Evolutionary conservation across 2,113 vertebrate species (phyloP).

Genomic region (Pedionomus torquatus): DNA sequence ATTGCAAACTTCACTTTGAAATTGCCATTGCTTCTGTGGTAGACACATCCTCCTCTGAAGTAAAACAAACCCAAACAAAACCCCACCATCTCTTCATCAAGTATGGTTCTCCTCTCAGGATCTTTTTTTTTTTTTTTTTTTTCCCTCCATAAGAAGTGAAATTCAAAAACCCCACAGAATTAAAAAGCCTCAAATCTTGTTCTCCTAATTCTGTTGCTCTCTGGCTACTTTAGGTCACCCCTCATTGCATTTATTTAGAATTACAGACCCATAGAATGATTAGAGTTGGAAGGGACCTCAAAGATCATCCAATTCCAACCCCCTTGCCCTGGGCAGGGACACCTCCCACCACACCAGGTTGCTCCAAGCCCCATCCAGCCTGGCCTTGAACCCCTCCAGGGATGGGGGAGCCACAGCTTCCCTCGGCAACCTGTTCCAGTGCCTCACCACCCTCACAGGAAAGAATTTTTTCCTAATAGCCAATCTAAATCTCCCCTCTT

Average conservation of each 20-base stretch:
- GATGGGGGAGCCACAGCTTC: no score
- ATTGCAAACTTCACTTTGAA: neutral
- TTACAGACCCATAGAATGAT: no score
- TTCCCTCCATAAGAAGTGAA: neutral
- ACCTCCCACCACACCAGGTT: no score
- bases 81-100: neutral
- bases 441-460: no score
- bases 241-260: neutral
- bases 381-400: no score
- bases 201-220: neutral
- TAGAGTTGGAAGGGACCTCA: no score
- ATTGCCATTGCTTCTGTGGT: neutral
- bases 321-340: no score
- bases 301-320: no score
- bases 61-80: neutral
- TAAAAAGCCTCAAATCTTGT: neutral
- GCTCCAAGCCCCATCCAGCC: no score
- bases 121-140: rapidly evolving
- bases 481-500: no score
- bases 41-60: neutral
- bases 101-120: neutral
- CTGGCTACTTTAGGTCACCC: neutral
- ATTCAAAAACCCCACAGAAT: neutral
- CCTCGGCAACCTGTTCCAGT: no score
- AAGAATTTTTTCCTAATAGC: no score